These are phyloP conservation scores for Elachura formosa DNA, from an alignment of 2,113 vertebrate species.

Conservation along the genomic window DNA sequence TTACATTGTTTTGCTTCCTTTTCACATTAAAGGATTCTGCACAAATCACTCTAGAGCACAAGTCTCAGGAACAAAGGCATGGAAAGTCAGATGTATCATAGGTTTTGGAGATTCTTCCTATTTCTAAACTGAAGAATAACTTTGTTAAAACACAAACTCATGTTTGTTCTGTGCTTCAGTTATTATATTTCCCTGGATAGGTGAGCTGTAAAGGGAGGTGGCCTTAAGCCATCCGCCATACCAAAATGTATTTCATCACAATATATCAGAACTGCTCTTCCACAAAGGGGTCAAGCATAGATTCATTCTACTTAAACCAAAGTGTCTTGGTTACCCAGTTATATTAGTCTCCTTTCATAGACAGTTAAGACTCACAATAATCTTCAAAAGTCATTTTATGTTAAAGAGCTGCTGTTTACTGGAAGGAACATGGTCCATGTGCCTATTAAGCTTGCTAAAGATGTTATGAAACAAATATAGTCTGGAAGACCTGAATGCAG, in stretches of 20 bases:
- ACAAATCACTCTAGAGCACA: not conserved
- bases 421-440: not conserved
- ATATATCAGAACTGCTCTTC: not conserved
- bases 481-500: not conserved
- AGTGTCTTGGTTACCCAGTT: not conserved
- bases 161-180: not conserved
- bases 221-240: not conserved
- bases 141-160: not conserved
- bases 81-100: not conserved
- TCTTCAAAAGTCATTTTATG: not conserved
- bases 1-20: not conserved
- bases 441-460: not conserved
- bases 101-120: not conserved
- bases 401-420: not conserved
- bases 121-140: not conserved
- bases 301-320: not conserved
- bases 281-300: not conserved
- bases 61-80: not conserved
- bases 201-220: not conserved
- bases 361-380: not conserved
- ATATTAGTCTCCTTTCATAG: not conserved
- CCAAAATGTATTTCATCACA: not conserved
- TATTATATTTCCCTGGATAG: not conserved
- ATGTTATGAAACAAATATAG: not conserved
- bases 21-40: not conserved